These are phyloP conservation scores for Helicolenus hilgendorfi DNA, from an alignment of 2,797 vertebrate species.

Conservation along the genomic window DNA sequence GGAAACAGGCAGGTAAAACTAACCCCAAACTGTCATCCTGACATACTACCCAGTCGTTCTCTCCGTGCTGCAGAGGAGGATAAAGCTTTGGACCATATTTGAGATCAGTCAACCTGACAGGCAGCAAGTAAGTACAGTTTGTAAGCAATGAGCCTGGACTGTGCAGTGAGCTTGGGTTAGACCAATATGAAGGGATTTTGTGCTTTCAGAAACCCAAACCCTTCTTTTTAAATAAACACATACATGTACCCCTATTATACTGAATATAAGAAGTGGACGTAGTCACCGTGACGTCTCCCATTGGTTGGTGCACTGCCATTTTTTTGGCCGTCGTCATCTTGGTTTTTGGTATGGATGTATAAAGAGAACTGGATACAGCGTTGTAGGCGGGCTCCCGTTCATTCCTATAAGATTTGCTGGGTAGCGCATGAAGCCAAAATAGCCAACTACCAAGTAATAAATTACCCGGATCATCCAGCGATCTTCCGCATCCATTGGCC, in stretches of 20 bases:
- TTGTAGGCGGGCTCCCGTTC: too few species aligned
- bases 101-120: conserved; percentile 61
- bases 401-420: too few species aligned
- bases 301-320: too few species aligned
- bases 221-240: neutral
- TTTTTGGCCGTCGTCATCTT: too few species aligned
- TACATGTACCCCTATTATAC: too few species aligned
- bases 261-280: too few species aligned
- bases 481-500: too few species aligned
- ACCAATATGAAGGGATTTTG: neutral
- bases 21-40: conserved; percentile 75
- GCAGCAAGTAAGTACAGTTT: conserved; percentile 30
- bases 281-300: too few species aligned
- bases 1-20: conserved; percentile 48
- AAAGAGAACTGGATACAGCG: too few species aligned
- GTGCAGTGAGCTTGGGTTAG: neutral
- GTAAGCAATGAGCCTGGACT: conserved; percentile 22
- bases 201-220: neutral
- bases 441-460: too few species aligned
- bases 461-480: rapidly evolving
- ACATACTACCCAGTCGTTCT: conserved; percentile 39
- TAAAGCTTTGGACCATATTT: conserved; percentile 30
- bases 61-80: conserved; percentile 8
- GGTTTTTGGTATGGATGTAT: too few species aligned
- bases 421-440: too few species aligned